These are phyloP conservation scores for Sebastes fasciatus DNA, from an alignment of 2,113 vertebrate genomes.

Conservation along the genomic window DNA sequence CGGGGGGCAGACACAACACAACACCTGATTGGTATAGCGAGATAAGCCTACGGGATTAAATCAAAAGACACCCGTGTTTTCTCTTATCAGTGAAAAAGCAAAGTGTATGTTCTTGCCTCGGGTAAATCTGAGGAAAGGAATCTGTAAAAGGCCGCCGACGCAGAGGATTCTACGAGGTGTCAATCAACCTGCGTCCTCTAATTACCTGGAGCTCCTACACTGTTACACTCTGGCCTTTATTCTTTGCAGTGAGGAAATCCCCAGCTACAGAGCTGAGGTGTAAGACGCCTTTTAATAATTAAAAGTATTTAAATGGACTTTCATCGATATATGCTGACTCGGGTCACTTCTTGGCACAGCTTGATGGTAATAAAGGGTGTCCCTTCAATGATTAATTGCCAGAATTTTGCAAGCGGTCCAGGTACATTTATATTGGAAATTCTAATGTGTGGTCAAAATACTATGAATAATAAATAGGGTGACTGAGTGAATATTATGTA, in stretches of 20 bases:
- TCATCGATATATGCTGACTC: constrained; percentile 65
- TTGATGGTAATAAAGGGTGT: constrained; percentile 64
- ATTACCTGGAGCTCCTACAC: constrained; percentile 26
- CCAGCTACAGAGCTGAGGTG: constrained; percentile 36
- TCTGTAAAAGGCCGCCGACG: constrained; percentile 23
- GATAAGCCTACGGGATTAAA: constrained; percentile 55
- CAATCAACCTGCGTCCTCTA: constrained; percentile 26
- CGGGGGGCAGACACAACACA: constrained; percentile 29
- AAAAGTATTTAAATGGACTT: constrained; percentile 70
- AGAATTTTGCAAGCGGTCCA: constrained; percentile 58
- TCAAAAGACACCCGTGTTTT: constrained; percentile 40
- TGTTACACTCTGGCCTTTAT: constrained; percentile 22
- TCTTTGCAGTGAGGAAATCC: constrained; percentile 55
- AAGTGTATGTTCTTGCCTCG: constrained; percentile 28
- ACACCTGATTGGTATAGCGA: constrained; percentile 37
- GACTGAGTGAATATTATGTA: constrained; percentile 33
- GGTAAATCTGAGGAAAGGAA: constrained; percentile 23
- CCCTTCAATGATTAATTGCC: constrained; percentile 75
- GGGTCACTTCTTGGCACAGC: constrained; percentile 48
- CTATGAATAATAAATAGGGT: constrained; percentile 67
- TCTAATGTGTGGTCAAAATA: constrained; percentile 57
- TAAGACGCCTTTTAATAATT: constrained; percentile 71
- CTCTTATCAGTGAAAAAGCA: constrained; percentile 52
- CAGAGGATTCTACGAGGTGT: neutral
- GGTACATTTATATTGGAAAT: constrained; percentile 47